These are phyloP conservation scores for Microcebus murinus DNA, from an alignment of 2,113 vertebrate genomes.

Conservation along the genomic window DNA sequence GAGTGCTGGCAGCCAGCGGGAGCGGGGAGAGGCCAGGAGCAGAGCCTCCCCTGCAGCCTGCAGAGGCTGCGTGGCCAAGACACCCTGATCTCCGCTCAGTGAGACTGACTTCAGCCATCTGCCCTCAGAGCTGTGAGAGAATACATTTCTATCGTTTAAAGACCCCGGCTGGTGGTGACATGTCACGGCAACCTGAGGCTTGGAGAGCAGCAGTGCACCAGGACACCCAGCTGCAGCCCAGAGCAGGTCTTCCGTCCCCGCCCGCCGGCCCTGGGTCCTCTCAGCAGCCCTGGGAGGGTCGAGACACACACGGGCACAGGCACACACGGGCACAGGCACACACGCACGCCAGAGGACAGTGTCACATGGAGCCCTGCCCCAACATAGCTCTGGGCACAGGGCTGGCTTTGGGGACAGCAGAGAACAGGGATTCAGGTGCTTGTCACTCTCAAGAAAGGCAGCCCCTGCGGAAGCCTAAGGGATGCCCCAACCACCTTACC, in stretches of 20 bases:
- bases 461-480: background rate
- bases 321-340: background rate
- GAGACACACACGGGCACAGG: background rate
- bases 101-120: background rate
- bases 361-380: background rate
- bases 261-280: background rate
- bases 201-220: too few relatives aligned
- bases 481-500: fast-evolving
- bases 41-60: background rate
- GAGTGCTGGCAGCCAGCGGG: background rate
- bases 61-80: fast-evolving
- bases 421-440: background rate
- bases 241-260: background rate
- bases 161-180: fast-evolving
- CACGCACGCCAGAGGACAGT: background rate
- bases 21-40: background rate
- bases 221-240: too few relatives aligned
- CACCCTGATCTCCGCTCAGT: background rate
- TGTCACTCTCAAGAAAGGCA: background rate
- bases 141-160: background rate
- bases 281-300: background rate
- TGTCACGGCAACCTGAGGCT: background rate
- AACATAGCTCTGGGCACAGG: background rate
- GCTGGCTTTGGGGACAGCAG: background rate
- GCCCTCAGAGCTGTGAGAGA: background rate